A percentile compares a stretch with the other conserved stretches of the same genome.
These are phyloP conservation scores for Mythimna lalbum DNA, from an alignment of 2,888 invertebrate genomes.

Conservation along the genomic window DNA sequence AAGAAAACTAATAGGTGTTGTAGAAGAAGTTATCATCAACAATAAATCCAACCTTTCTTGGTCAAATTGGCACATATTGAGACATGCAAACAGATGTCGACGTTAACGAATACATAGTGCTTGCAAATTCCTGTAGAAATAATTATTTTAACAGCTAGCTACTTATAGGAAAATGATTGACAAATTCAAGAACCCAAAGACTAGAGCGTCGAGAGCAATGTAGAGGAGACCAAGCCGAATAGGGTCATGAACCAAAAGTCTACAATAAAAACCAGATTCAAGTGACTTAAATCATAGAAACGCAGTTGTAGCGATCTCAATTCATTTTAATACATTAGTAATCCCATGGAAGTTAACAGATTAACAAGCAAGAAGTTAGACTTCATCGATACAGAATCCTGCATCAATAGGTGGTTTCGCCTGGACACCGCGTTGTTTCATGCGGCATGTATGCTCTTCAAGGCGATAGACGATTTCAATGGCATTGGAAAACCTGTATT, in stretches of 20 bases:
- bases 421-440: conserved; percentile 92
- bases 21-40: neutral
- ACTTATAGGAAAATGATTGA: neutral
- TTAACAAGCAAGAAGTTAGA: conserved; percentile 5
- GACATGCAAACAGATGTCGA: no score
- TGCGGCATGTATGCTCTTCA: conserved; percentile 90
- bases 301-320: neutral
- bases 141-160: neutral
- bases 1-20: neutral
- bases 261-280: conserved; percentile 2
- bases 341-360: conserved; percentile 6
- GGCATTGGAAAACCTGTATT: conserved; percentile 58
- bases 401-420: conserved; percentile 93
- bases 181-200: conserved; percentile 7
- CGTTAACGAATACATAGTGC: neutral
- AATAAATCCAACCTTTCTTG: neutral
- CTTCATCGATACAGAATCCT: conserved; percentile 82
- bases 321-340: conserved; percentile 24
- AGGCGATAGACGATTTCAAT: conserved; percentile 71
- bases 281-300: conserved; percentile 5
- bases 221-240: neutral
- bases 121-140: neutral
- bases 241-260: neutral
- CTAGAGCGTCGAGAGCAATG: neutral
- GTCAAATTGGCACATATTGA: neutral